phyloP scores from a whole-genome alignment of 2,113 vertebrate genomes.

The Daboia siamensis region DNA sequence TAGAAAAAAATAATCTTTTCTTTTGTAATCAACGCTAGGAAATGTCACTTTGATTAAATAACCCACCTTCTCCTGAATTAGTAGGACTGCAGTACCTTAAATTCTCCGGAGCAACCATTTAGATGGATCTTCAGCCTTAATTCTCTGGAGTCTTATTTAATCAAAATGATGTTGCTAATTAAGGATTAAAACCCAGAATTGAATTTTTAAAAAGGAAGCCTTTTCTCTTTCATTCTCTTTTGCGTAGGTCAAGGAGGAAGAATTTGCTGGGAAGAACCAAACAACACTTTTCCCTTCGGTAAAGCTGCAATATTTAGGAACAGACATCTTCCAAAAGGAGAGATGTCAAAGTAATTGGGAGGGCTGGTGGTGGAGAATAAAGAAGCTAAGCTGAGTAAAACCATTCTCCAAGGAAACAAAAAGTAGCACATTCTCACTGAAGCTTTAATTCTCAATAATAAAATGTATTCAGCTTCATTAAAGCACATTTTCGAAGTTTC shows the following conservation, averaged over 20 bases:
- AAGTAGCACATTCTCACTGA: constrained; percentile 32
- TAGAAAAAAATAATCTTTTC: constrained; percentile 56
- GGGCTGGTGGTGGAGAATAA: background rate
- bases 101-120: constrained; percentile 73
- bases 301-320: constrained; percentile 60
- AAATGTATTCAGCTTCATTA: constrained; percentile 15
- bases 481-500: background rate
- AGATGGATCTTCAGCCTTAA: constrained; percentile 71
- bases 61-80: constrained; percentile 56
- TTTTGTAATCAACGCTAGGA: constrained; percentile 77
- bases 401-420: constrained; percentile 7
- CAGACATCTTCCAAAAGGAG: constrained; percentile 61
- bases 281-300: constrained; percentile 54
- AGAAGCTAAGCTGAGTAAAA: constrained; percentile 32
- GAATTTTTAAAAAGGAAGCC: constrained; percentile 50
- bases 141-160: constrained; percentile 75
- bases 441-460: constrained; percentile 45
- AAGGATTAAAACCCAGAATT: constrained; percentile 74
- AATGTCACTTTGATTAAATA: constrained; percentile 80
- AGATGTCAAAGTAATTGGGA: constrained; percentile 57
- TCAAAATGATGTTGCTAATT: constrained; percentile 80
- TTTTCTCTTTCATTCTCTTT: constrained; percentile 46
- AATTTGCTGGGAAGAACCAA: constrained; percentile 56
- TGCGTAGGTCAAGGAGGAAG: constrained; percentile 69
- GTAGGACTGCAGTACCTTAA: constrained; percentile 71